Percentiles rank a stretch among this genome's conserved stretches.
phyloP scores from a whole-genome alignment of 2,888 invertebrate species.

The Cryptophagus acutangulus region DNA sequence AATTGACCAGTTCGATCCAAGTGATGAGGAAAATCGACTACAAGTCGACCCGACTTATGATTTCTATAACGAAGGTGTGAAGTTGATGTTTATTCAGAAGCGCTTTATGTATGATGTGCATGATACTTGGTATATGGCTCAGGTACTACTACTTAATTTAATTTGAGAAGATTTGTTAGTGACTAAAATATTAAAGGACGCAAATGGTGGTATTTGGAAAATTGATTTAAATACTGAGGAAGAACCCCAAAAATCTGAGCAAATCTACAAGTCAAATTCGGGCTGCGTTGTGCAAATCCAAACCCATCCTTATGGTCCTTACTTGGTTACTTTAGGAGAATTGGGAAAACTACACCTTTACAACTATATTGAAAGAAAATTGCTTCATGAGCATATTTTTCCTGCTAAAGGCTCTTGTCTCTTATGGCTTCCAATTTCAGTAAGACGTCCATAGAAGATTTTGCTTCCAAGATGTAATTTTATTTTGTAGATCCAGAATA shows the following conservation, averaged over 20 bases:
- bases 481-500: conserved; percentile 53
- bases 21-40: conserved; percentile 74
- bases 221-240: conserved; percentile 59
- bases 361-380: conserved; percentile 57
- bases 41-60: conserved; percentile 84
- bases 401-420: conserved; percentile 54
- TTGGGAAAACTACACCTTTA: conserved; percentile 72
- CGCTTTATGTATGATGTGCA: conserved; percentile 43
- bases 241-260: conserved; percentile 45
- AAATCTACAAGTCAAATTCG: conserved; percentile 67
- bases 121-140: conserved; percentile 63
- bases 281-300: conserved; percentile 68
- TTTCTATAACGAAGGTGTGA: conserved; percentile 53
- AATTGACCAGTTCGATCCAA: conserved; percentile 79
- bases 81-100: conserved; percentile 55
- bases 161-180: neutral
- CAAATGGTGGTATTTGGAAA: conserved; percentile 76
- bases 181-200: conserved; percentile 61
- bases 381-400: conserved; percentile 61
- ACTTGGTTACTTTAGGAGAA: conserved; percentile 66
- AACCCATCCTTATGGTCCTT: conserved; percentile 63
- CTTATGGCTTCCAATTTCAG: conserved; percentile 68
- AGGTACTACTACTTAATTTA: conserved; percentile 63
- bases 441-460: conserved; percentile 30
- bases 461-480: conserved; percentile 8